Evolutionary conservation across 2,888 invertebrate species (phyloP).

Genomic region (Xanthorhoe designata): DNA sequence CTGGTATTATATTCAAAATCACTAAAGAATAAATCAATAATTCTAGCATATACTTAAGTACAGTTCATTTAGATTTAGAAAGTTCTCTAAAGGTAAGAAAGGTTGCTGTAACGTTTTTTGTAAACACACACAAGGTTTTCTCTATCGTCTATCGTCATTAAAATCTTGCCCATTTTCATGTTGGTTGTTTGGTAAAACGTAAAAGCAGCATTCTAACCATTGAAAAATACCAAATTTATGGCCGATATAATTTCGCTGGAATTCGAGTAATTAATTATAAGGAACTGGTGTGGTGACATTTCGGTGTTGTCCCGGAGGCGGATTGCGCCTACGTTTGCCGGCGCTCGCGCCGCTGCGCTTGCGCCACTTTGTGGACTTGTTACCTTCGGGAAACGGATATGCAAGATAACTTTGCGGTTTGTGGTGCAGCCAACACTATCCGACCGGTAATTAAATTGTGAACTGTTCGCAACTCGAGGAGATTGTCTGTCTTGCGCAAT

Average conservation of each 20-base stretch:
- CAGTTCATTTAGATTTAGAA: not conserved
- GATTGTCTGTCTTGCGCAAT: conserved; percentile 57
- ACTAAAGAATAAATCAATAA: not conserved
- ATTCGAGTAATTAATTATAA: conserved; percentile 22
- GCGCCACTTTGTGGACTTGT: conserved; percentile 25
- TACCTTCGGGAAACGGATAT: conserved; percentile 71
- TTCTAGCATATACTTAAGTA: not conserved
- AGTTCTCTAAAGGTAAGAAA: not conserved
- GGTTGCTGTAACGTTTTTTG: too few relatives aligned
- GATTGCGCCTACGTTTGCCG: conserved; percentile 31
- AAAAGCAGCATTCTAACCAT: not conserved
- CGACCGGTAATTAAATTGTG: conserved; percentile 58
- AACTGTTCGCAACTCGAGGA: conserved; percentile 48
- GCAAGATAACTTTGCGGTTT: conserved; percentile 48
- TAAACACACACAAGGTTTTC: not conserved
- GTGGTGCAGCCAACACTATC: conserved; percentile 48
- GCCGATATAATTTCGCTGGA: conserved; percentile 3
- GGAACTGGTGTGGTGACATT: conserved; percentile 27
- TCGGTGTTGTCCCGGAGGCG: conserved; percentile 32
- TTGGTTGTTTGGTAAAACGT: not conserved
- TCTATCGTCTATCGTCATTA: not conserved
- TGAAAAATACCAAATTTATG: not conserved
- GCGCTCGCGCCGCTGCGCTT: conserved; percentile 20
- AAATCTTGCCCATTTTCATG: not conserved
- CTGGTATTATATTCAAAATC: not conserved